Conservation (phyloP, 2,888 invertebrate species). For the Baccha elongata region DNA sequence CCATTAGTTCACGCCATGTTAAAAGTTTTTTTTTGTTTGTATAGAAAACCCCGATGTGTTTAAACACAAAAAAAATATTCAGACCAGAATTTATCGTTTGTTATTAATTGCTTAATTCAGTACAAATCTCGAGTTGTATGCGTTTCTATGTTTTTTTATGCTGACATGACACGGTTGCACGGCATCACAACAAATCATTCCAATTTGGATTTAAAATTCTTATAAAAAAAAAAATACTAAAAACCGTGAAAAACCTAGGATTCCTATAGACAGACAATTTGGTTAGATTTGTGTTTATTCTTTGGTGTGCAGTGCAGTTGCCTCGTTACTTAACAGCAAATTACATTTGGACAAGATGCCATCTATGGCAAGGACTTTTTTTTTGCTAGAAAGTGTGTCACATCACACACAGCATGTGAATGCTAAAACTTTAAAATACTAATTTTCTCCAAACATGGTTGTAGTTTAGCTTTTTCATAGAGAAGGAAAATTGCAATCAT, state of each 20-base stretch:
- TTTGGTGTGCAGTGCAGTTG: not conserved
- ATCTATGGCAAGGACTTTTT: conserved; percentile 72
- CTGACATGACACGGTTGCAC: conserved; percentile 59
- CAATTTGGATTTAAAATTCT: conserved; percentile 39
- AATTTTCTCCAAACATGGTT: conserved; percentile 60
- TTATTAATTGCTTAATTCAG: conserved; percentile 71
- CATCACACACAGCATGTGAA: conserved; percentile 52
- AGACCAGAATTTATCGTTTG: conserved; percentile 39
- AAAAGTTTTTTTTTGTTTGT: conserved; percentile 35
- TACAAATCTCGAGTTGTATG: conserved; percentile 17
- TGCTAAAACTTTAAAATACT: conserved; percentile 35
- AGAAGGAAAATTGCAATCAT: conserved; percentile 24
- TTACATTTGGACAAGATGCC: conserved; percentile 69
- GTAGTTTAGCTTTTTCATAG: conserved; percentile 37
- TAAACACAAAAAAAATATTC: conserved; percentile 17
- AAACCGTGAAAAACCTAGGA: conserved; percentile 59
- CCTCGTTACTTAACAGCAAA: conserved; percentile 68
- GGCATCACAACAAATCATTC: conserved; percentile 58
- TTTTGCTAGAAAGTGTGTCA: conserved; percentile 72
- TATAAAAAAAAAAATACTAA: conserved; percentile 16
- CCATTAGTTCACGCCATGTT: conserved; percentile 46
- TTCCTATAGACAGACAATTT: conserved; percentile 27
- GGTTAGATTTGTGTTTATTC: conserved; percentile 1
- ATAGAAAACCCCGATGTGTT: too few species aligned
- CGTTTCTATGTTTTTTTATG: conserved; percentile 3